phyloP scores from a whole-genome alignment of 2,113 vertebrate species.

The Triplophysa siluroides region DNA sequence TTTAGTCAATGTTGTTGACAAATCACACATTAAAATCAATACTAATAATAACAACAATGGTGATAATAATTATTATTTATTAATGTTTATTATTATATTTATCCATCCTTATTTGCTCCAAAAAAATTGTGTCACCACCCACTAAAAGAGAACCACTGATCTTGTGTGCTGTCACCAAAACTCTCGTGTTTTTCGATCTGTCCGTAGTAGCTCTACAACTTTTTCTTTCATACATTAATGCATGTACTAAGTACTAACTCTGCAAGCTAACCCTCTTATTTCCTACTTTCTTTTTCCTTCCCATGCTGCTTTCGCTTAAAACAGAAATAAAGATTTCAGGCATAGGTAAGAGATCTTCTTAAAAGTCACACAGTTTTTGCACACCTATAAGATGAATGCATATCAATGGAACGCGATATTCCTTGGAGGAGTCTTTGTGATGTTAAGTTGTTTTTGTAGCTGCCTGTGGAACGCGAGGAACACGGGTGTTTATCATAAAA shows the following conservation, averaged over 20 bases:
- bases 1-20: neutral
- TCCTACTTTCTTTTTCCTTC: conserved; percentile 57
- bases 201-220: neutral
- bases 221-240: neutral
- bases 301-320: conserved; percentile 78
- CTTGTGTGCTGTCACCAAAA: neutral
- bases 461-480: neutral
- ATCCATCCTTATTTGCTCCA: too few species aligned
- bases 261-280: conserved; percentile 55
- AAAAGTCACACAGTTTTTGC: neutral
- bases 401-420: neutral
- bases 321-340: conserved; percentile 99
- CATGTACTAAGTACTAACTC: conserved; percentile 30
- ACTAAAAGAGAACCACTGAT: neutral
- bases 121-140: too few species aligned
- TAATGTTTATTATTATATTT: too few species aligned
- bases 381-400: conserved; percentile 4
- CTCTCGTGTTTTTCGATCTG: neutral
- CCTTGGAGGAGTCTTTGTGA: neutral
- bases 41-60: too few species aligned
- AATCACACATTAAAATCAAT: too few species aligned
- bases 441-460: neutral
- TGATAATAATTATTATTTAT: too few species aligned
- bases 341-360: conserved; percentile 90
- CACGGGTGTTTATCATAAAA: conserved; percentile 20